Evolutionary conservation across 1,140 invertebrate genomes (phyloP).

Genomic region (Solen grandis): DNA sequence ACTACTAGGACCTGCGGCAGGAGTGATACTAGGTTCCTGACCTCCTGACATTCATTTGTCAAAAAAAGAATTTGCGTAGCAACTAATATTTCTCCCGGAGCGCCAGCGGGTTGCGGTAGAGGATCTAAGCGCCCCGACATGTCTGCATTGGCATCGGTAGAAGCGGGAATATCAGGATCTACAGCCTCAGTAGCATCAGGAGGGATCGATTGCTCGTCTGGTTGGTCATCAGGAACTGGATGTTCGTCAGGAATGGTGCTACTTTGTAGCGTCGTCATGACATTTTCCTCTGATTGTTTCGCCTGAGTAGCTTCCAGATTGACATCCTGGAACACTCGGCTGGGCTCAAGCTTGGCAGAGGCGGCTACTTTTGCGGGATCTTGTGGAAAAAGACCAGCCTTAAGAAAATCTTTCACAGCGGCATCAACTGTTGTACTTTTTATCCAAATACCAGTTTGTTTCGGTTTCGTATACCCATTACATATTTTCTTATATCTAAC

Average conservation of each 20-base stretch:
- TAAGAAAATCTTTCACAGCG: constrained; percentile 15
- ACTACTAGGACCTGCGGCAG: no score
- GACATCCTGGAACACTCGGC: not conserved
- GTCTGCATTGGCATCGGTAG: no score
- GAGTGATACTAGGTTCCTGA: no score
- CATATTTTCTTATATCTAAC: no score
- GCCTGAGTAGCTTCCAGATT: not conserved
- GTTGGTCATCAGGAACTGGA: not conserved
- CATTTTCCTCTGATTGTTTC: not conserved
- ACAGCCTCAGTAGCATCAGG: not conserved
- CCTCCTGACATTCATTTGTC: no score
- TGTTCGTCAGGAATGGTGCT: not conserved
- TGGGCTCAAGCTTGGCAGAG: constrained; percentile 8
- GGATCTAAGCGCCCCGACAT: no score
- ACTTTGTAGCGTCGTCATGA: not conserved
- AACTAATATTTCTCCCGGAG: no score
- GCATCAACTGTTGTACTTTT: constrained; percentile 27
- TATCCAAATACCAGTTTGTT: no score
- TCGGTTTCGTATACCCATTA: no score
- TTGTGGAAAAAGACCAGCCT: constrained; percentile 25
- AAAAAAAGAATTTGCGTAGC: no score
- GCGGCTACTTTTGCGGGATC: not conserved
- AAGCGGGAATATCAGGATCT: not conserved
- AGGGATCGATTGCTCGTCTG: not conserved
- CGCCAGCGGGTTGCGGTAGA: no score